Evolutionary conservation across 2,888 invertebrate genomes (phyloP).

Genomic region (Orchesellides sinensis): DNA sequence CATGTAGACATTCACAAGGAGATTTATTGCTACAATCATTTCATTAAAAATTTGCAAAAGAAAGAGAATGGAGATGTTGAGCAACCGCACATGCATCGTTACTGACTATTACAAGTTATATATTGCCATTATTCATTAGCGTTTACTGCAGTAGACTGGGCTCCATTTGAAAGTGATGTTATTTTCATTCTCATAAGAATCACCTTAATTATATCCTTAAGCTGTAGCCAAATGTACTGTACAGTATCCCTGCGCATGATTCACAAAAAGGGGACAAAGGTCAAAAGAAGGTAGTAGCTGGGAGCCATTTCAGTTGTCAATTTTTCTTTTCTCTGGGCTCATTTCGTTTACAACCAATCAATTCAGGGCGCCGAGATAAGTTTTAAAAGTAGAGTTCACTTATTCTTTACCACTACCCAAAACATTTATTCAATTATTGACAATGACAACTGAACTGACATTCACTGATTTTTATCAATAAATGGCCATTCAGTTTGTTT

Average conservation of each 20-base stretch:
- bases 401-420: too few relatives aligned
- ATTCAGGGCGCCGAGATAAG: neutral
- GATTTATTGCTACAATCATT: conserved; percentile 51
- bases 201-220: conserved; percentile 20
- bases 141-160: too few relatives aligned
- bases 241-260: neutral
- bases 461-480: neutral
- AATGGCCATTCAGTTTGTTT: conserved; percentile 9
- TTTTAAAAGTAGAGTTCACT: neutral
- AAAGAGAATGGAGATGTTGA: conserved; percentile 49
- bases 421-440: too few relatives aligned
- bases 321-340: conserved; percentile 16
- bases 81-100: conserved; percentile 1
- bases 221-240: neutral
- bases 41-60: conserved; percentile 43
- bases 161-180: too few relatives aligned
- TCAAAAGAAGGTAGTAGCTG: conserved; percentile 39
- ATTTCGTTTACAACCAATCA: neutral
- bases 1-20: conserved; percentile 15
- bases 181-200: conserved; percentile 2
- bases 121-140: too few relatives aligned
- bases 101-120: neutral
- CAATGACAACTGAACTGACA: conserved; percentile 5
- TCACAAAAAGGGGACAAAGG: conserved; percentile 41
- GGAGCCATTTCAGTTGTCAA: conserved; percentile 5